Conservation (phyloP, 2,888 invertebrate genomes). For the Thelaira solivaga region DNA sequence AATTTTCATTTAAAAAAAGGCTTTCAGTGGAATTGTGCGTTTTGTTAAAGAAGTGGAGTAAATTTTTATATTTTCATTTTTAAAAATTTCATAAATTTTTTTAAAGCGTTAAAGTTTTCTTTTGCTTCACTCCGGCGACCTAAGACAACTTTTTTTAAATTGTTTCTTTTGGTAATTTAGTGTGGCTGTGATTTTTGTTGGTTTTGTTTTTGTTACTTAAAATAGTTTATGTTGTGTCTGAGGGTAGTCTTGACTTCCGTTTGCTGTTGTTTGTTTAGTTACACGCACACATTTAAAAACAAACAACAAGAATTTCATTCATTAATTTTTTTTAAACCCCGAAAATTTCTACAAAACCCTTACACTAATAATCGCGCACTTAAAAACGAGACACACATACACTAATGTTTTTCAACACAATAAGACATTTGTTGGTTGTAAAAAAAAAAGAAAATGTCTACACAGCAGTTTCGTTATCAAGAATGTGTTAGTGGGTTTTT, state of each 20-base stretch:
- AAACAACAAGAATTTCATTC: conserved; percentile 40
- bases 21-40: conserved; percentile 48
- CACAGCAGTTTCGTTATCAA: neutral
- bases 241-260: conserved; percentile 43
- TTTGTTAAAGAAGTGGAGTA: no score
- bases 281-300: neutral
- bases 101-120: neutral
- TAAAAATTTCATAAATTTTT: neutral
- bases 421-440: neutral
- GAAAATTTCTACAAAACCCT: conserved; percentile 8
- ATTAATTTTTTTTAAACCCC: conserved; percentile 31
- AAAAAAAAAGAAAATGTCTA: neutral
- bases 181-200: no score
- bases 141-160: conserved; percentile 23
- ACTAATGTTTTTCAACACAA: neutral
- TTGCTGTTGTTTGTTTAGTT: conserved; percentile 34
- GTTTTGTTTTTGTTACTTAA: neutral
- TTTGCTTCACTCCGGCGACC: neutral
- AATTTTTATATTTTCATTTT: no score
- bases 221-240: neutral
- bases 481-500: neutral
- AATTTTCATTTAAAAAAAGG: conserved; percentile 30
- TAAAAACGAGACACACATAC: neutral
- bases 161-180: no score
- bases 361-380: neutral